Conservation (phyloP, 2,797 vertebrate genomes). For the Coracias cyanogaster region DNA sequence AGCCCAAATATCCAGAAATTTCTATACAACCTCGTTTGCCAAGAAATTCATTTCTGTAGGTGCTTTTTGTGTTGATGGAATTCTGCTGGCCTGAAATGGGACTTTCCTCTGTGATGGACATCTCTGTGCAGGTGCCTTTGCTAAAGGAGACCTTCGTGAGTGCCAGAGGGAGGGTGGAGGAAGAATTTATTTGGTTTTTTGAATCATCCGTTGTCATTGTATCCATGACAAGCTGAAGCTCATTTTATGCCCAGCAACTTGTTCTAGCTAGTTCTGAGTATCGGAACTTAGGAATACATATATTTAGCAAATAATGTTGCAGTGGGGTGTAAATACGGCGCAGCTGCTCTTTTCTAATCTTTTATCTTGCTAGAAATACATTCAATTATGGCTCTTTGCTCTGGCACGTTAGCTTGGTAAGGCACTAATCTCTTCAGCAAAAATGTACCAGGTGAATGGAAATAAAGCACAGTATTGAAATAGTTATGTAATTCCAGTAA, state of each 20-base stretch:
- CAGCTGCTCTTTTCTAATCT: not conserved
- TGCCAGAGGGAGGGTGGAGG: not conserved
- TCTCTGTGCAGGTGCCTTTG: not conserved
- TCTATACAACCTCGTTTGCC: not conserved
- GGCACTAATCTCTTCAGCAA: not conserved
- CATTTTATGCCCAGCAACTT: not conserved
- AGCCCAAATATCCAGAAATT: constrained; percentile 4
- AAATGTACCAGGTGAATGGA: not conserved
- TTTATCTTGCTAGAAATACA: not conserved
- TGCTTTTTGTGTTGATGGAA: not conserved
- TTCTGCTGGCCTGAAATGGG: not conserved
- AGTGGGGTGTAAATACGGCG: not conserved
- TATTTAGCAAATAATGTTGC: not conserved
- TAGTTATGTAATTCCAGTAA: not conserved
- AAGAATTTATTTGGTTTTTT: not conserved
- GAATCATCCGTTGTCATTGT: not conserved
- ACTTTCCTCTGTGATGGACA: not conserved
- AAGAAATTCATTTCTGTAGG: not conserved
- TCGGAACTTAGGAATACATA: not conserved
- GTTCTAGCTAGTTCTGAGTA: not conserved
- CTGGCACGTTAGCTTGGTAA: not conserved
- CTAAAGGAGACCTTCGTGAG: not conserved
- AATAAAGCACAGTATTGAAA: not conserved
- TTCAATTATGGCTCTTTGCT: not conserved
- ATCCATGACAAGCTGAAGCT: not conserved